Evolutionary conservation across 1,140 invertebrate genomes (phyloP).

Genomic region (Panagrolaimus sp.): DNA sequence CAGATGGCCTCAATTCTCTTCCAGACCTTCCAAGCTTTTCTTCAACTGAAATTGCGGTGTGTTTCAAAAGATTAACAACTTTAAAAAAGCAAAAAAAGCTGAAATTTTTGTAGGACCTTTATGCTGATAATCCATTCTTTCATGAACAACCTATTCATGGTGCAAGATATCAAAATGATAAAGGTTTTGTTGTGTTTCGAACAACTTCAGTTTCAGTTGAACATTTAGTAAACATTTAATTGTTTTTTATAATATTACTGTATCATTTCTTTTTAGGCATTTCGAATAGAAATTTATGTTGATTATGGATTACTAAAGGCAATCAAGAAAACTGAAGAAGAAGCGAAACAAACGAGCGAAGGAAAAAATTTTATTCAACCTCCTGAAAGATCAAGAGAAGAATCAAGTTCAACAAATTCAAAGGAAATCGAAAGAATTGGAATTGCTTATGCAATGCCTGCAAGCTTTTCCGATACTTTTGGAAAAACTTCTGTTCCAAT

Average conservation of each 20-base stretch:
- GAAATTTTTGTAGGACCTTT: background rate
- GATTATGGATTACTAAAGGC: no score
- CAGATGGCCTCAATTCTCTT: background rate
- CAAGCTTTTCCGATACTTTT: constrained; percentile 33
- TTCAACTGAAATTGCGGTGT: constrained; percentile 23
- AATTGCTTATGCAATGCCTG: constrained; percentile 35
- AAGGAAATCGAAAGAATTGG: constrained; percentile 27
- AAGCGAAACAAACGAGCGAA: background rate
- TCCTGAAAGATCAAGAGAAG: background rate
- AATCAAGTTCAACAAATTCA: background rate
- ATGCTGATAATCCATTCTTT: constrained; percentile 2
- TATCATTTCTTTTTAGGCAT: background rate
- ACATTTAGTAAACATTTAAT: background rate
- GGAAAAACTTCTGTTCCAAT: constrained; percentile 33
- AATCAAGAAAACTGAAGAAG: background rate
- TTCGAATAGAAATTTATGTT: constrained; percentile 6
- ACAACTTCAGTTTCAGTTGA: constrained; percentile 5
- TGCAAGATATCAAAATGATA: constrained; percentile 9
- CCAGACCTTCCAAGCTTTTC: constrained; percentile 24
- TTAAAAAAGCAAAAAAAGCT: background rate
- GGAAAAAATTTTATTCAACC: background rate
- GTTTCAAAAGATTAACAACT: background rate
- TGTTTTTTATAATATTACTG: no score
- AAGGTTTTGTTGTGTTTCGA: background rate
- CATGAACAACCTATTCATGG: constrained; percentile 7